These are phyloP conservation scores for Camelus bactrianus DNA, from an alignment of 2,113 vertebrate genomes.

Conservation along the genomic window DNA sequence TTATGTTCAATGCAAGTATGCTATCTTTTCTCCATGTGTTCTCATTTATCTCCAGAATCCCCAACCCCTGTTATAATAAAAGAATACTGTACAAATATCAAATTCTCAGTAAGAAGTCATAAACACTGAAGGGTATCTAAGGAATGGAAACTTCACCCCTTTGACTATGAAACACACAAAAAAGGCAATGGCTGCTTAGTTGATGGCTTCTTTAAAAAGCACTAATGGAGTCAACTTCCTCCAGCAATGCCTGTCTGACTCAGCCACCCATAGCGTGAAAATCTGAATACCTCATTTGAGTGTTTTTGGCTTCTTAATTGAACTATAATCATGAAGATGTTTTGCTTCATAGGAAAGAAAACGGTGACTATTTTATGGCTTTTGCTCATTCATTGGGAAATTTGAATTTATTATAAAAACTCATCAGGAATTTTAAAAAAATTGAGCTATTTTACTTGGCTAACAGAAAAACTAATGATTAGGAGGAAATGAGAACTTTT, in stretches of 20 bases:
- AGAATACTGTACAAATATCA: not conserved
- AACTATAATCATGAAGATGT: constrained; percentile 34
- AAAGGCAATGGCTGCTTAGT: not conserved
- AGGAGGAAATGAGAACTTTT: not conserved
- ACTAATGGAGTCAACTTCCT: not conserved
- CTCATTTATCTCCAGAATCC: not conserved
- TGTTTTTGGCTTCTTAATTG: constrained; percentile 33
- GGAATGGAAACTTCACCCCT: not conserved
- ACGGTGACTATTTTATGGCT: not conserved
- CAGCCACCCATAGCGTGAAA: constrained; percentile 1
- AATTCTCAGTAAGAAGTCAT: constrained; percentile 5
- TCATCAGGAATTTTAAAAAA: not conserved
- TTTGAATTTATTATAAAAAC: constrained; percentile 33
- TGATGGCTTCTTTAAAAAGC: constrained; percentile 51
- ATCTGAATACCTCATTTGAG: not conserved
- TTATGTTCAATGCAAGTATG: not conserved
- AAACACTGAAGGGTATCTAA: not conserved
- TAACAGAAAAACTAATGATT: constrained; percentile 22
- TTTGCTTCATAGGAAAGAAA: not conserved
- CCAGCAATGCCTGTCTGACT: not conserved
- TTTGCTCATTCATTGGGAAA: not conserved
- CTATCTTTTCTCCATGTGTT: not conserved
- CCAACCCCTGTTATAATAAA: not conserved
- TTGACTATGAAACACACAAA: not conserved
- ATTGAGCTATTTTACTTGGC: not conserved